Evolutionary conservation across 2,113 vertebrate genomes (phyloP).

Genomic region (Aix galericulata): DNA sequence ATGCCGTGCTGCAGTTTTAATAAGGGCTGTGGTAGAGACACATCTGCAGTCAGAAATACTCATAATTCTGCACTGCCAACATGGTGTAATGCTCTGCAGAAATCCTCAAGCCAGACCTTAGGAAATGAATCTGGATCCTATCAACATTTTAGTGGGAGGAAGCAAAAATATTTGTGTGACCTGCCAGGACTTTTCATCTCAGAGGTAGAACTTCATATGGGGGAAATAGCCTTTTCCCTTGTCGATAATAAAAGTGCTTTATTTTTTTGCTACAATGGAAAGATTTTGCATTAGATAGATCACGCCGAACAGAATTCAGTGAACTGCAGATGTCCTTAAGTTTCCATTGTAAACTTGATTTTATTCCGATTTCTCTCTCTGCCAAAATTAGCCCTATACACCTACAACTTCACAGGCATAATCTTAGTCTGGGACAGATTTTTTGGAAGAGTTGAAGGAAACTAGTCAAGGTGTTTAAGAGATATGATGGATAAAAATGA

Average conservation of each 20-base stretch:
- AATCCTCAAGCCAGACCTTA: not conserved
- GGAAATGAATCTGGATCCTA: slow-evolving; percentile 28
- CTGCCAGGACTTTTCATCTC: slow-evolving; percentile 14
- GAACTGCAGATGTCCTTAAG: slow-evolving; percentile 29
- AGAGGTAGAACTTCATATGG: not conserved
- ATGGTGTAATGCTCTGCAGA: not conserved
- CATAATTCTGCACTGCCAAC: not conserved
- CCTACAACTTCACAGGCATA: slow-evolving; percentile 41
- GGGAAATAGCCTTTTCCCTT: slow-evolving; percentile 12
- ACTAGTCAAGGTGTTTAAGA: slow-evolving; percentile 65
- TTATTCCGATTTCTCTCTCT: slow-evolving; percentile 11
- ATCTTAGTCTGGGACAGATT: slow-evolving; percentile 37
- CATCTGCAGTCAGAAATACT: slow-evolving; percentile 19
- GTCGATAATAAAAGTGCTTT: slow-evolving; percentile 7
- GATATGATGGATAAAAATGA: slow-evolving; percentile 36
- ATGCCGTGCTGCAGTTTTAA: not conserved
- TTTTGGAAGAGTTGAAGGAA: slow-evolving; percentile 60
- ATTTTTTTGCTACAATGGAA: slow-evolving; percentile 21
- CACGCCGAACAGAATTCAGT: not conserved
- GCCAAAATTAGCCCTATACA: slow-evolving; percentile 50
- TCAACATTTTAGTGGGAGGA: slow-evolving; percentile 12
- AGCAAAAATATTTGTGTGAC: slow-evolving; percentile 9
- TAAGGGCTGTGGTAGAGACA: not conserved
- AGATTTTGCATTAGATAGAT: not conserved
- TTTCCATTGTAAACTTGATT: slow-evolving; percentile 28